phyloP scores from a whole-genome alignment of 2,797 vertebrate species.

The Takifugu rubripes region DNA sequence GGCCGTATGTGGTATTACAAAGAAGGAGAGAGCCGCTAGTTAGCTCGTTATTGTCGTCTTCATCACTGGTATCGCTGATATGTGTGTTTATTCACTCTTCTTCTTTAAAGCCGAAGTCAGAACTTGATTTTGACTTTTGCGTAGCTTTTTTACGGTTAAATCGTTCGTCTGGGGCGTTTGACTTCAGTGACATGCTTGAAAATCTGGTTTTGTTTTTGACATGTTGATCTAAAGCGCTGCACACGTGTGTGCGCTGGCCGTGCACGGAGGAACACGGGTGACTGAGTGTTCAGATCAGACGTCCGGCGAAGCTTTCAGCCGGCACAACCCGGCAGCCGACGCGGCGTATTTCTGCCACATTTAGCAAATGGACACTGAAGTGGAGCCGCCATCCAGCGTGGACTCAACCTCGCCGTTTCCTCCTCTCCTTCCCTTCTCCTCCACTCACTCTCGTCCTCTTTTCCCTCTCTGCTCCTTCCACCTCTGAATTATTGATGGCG shows the following conservation, averaged over 20 bases:
- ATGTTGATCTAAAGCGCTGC: too few species aligned
- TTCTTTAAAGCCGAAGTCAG: too few species aligned
- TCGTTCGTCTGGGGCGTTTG: too few species aligned
- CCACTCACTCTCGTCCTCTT: conserved; percentile 35
- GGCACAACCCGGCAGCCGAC: conserved; percentile 58
- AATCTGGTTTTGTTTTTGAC: too few species aligned
- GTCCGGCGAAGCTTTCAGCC: conserved; percentile 54
- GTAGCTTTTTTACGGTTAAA: too few species aligned
- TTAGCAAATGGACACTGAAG: conserved; percentile 75
- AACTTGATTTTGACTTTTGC: too few species aligned
- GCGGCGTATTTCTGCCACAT: conserved; percentile 67
- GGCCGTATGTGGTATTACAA: too few species aligned
- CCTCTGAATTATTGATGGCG: conserved; percentile 86
- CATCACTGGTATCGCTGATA: too few species aligned
- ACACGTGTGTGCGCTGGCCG: background rate
- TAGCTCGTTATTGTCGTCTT: too few species aligned
- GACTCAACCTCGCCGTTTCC: conserved; percentile 24
- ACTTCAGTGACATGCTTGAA: too few species aligned
- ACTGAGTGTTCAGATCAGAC: conserved; percentile 19
- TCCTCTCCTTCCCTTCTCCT: conserved; percentile 31
- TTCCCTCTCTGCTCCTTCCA: conserved; percentile 38
- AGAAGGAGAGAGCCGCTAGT: too few species aligned
- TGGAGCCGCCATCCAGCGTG: conserved; percentile 41
- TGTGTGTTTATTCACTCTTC: too few species aligned
- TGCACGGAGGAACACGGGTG: background rate